phyloP scores from a whole-genome alignment of 2,888 invertebrate species.

The Drosophila robusta region DNA sequence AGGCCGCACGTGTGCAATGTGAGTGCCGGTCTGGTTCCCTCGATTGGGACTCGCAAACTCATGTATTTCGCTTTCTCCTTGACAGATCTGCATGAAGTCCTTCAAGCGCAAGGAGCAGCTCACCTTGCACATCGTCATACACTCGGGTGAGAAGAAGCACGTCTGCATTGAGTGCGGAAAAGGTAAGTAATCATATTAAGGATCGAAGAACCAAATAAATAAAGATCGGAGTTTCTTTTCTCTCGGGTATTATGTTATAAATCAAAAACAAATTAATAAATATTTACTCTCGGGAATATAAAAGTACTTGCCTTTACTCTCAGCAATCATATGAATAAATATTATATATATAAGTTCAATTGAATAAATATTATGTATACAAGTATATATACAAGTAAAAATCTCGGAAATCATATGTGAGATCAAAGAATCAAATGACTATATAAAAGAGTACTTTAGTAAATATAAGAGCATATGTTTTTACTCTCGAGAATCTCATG shows the following conservation, averaged over 20 bases:
- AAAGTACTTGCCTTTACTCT: neutral
- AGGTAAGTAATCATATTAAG: conserved; percentile 85
- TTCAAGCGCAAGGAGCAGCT: conserved; percentile 96
- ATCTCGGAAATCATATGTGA: neutral
- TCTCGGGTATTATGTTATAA: no score
- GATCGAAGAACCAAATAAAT: neutral
- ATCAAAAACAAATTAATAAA: no score
- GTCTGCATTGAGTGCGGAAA: conserved; percentile 95
- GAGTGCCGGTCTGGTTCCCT: conserved; percentile 48
- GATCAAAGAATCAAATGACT: no score
- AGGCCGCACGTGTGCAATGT: conserved; percentile 94
- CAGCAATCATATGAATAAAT: neutral
- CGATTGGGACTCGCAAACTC: neutral
- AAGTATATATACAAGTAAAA: no score
- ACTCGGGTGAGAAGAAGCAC: conserved; percentile 95
- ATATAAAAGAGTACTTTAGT: no score
- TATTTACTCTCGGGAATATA: neutral
- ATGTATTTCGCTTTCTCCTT: conserved; percentile 3
- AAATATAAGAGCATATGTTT: no score
- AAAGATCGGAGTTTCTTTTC: no score
- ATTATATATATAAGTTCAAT: no score
- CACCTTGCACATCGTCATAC: conserved; percentile 94
- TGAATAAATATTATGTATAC: no score
- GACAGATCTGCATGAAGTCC: conserved; percentile 91
- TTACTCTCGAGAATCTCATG: no score